phyloP scores from a whole-genome alignment of 23 tunicate genomes.

The Trididemnum miniatum region DNA sequence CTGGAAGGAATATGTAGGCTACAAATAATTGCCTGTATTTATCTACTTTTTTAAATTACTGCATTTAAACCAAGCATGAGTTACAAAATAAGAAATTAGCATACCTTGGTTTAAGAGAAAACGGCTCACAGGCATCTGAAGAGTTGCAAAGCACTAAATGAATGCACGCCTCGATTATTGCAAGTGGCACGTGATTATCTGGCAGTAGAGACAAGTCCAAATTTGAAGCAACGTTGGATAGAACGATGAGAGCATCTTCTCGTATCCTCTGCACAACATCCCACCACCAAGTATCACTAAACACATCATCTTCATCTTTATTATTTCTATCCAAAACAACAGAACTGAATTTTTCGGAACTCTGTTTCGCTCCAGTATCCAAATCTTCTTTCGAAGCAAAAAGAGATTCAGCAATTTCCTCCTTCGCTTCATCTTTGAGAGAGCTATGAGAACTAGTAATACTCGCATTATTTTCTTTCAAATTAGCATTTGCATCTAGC shows the following conservation, averaged over 20 bases:
- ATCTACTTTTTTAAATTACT: background rate
- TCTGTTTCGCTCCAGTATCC: background rate
- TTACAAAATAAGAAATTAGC: background rate
- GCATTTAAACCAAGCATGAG: background rate
- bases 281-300: slow-evolving; percentile 92
- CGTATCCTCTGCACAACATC: slow-evolving; percentile 57
- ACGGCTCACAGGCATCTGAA: slow-evolving; percentile 78
- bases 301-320: slow-evolving; percentile 24
- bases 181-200: slow-evolving; percentile 53
- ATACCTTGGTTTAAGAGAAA: slow-evolving; percentile 31
- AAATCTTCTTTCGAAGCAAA: slow-evolving; percentile 32
- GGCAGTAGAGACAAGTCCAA: slow-evolving; percentile 59
- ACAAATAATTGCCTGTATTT: background rate
- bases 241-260: slow-evolving; percentile 76
- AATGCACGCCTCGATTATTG: slow-evolving; percentile 76
- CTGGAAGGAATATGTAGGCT: too few relatives aligned
- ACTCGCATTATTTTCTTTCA: background rate
- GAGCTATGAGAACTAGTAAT: background rate
- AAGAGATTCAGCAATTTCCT: background rate
- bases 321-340: slow-evolving; percentile 38
- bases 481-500: background rate
- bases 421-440: background rate
- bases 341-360: slow-evolving; percentile 32
- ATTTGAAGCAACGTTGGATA: slow-evolving; percentile 59
- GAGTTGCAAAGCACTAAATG: slow-evolving; percentile 88